These are phyloP conservation scores for Nymphalis urticae DNA, from an alignment of 2,888 invertebrate genomes.

Conservation along the genomic window DNA sequence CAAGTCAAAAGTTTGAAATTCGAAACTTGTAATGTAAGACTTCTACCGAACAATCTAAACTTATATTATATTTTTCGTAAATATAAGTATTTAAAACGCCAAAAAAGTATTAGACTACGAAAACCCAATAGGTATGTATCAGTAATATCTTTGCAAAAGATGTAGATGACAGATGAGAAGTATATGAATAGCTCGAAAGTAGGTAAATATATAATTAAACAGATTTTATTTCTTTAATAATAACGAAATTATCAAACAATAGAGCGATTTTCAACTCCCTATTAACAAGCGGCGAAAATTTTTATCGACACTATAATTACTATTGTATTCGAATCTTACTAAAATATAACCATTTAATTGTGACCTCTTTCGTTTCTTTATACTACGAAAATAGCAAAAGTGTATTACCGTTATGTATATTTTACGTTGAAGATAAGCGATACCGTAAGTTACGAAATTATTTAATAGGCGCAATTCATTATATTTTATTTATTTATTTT, in stretches of 20 bases:
- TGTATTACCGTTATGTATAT: constrained; percentile 47
- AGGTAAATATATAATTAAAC: not conserved
- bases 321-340: constrained; percentile 30
- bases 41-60: no score
- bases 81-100: no score
- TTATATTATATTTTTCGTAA: no score
- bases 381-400: constrained; percentile 43
- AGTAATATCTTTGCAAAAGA: no score
- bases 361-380: constrained; percentile 46
- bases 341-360: constrained; percentile 54
- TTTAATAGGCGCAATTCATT: constrained; percentile 21
- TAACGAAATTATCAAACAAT: not conserved
- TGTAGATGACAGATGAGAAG: no score
- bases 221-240: not conserved
- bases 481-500: constrained; percentile 8
- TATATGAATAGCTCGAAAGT: not conserved
- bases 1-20: no score
- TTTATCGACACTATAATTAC: constrained; percentile 17
- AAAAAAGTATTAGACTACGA: no score
- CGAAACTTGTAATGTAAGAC: no score
- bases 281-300: constrained; percentile 7
- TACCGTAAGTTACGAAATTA: constrained; percentile 30
- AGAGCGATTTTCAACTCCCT: not conserved
- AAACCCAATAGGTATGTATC: no score
- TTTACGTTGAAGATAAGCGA: constrained; percentile 32